Evolutionary conservation across 2,888 invertebrate genomes (phyloP).

Genomic region (Tachina grossa): DNA sequence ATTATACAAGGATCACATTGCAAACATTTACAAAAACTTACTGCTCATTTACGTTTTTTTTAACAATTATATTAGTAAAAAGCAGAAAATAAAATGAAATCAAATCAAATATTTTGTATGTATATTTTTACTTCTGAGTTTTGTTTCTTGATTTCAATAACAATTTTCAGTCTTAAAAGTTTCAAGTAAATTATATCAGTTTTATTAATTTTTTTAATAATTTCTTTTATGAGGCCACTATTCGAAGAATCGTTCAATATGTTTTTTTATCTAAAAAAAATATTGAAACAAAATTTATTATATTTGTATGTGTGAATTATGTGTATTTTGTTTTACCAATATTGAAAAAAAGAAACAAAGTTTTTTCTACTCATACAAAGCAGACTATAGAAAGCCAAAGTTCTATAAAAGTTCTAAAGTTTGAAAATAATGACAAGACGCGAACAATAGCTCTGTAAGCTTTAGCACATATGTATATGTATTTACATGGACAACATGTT

Average conservation of each 20-base stretch:
- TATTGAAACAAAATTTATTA: slow-evolving; percentile 32
- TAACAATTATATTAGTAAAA: slow-evolving; percentile 10
- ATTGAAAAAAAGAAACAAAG: slow-evolving; percentile 59
- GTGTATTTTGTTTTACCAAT: slow-evolving; percentile 10
- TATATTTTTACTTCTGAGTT: slow-evolving; percentile 31
- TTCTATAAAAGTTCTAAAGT: too few species aligned
- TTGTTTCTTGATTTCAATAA: slow-evolving; percentile 66
- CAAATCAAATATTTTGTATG: slow-evolving; percentile 66
- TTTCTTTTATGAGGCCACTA: slow-evolving; percentile 49
- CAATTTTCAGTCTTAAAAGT: slow-evolving; percentile 68
- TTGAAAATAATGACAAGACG: too few species aligned
- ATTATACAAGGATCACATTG: slow-evolving; percentile 22
- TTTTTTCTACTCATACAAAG: too few species aligned
- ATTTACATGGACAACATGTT: too few species aligned
- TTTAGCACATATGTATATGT: too few species aligned
- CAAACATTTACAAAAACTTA: slow-evolving; percentile 28
- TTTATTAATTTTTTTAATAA: slow-evolving; percentile 64
- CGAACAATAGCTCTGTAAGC: too few species aligned
- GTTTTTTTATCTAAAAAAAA: slow-evolving; percentile 5
- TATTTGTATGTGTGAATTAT: background rate
- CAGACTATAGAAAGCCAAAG: too few species aligned
- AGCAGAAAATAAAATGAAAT: slow-evolving; percentile 21
- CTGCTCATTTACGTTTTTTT: slow-evolving; percentile 3
- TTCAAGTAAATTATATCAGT: slow-evolving; percentile 63
- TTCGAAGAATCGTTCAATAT: slow-evolving; percentile 52